Evolutionary conservation across 2,888 invertebrate species (phyloP), one percentile per base, ranked within the genome.

Genomic region (Spialia ferax): DNA sequence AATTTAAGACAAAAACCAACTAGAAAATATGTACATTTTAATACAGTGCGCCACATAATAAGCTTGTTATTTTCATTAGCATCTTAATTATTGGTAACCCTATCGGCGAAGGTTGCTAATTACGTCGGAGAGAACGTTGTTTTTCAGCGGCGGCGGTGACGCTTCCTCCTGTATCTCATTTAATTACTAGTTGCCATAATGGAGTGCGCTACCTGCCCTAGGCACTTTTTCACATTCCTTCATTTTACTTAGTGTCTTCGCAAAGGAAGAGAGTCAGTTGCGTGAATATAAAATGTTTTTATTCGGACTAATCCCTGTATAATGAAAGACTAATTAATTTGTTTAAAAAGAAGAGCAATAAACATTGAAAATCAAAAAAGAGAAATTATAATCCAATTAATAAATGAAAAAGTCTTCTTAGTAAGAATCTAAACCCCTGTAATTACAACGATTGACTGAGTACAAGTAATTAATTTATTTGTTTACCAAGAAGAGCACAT

Each of bases 101-200:
- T 86, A 73, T 77, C 69, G 50, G 22, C 22, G 57, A 85, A 87
- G 88, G 86, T 88, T 84, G 85, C 83, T 88, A 89, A 87, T 89
- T 87, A 88, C 84, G 81, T 87, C 87, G 64, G 18, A 57, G 77
- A 76, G 79, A 77, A 82, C 79, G 81, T 85, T 83, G 83, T 88
- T 89, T 89, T 88, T 89, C 83, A 85, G 80, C 77, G 73, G 70
- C 71, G 73, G 69, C 71, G 73, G 69, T 69, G 69, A 66, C 68
- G 79, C 81, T 84, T 85, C 82, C 84, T 85, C 82, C 79, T 79
- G 80, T 83, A 81, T 80, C 81, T 86, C 82, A 86, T 85, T 86
- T 82, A 85, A 87, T 88, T 88, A 87, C 79, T 22, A 65, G 57
- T 64, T 64, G 22, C 64, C 32, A 56, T 26, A 71, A 74, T 74